phyloP scores from a whole-genome alignment of 1,140 invertebrate species.

The Neodiprion virginianus region DNA sequence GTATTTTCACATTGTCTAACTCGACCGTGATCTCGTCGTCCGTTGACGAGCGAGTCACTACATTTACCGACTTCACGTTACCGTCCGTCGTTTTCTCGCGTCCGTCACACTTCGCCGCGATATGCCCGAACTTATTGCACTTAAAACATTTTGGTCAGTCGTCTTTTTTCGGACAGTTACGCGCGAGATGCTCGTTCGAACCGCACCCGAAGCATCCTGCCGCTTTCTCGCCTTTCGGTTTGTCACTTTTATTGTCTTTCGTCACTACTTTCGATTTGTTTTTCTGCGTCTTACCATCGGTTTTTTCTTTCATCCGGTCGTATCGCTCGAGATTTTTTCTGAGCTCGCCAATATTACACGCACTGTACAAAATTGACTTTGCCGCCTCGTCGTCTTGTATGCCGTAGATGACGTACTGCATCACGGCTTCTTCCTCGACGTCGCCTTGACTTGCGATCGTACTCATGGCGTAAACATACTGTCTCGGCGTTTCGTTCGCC shows the following conservation, averaged over 20 bases:
- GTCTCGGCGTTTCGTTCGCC: constrained; percentile 22
- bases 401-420: constrained; percentile 25
- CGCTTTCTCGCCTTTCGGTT: background rate
- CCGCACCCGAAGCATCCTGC: constrained; percentile 20
- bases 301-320: background rate
- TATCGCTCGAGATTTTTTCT: constrained; percentile 16
- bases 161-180: constrained; percentile 18
- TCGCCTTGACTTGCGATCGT: constrained; percentile 28
- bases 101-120: constrained; percentile 13
- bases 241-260: background rate
- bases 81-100: background rate
- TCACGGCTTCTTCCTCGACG: constrained; percentile 32
- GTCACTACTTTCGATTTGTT: background rate
- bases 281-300: background rate
- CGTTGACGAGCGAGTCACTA: background rate
- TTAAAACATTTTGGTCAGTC: constrained; percentile 26
- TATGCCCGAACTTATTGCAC: constrained; percentile 25
- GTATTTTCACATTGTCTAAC: background rate
- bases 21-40: constrained; percentile 7
- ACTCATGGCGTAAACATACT: constrained; percentile 31
- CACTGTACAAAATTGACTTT: constrained; percentile 28
- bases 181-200: constrained; percentile 12
- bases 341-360: constrained; percentile 15
- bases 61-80: background rate
- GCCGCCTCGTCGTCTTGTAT: constrained; percentile 18